A percentile compares a stretch with the other conserved stretches of the same genome.
Evolutionary conservation across 1,140 invertebrate species (phyloP).

Genomic region (Drosophila mauritiana): DNA sequence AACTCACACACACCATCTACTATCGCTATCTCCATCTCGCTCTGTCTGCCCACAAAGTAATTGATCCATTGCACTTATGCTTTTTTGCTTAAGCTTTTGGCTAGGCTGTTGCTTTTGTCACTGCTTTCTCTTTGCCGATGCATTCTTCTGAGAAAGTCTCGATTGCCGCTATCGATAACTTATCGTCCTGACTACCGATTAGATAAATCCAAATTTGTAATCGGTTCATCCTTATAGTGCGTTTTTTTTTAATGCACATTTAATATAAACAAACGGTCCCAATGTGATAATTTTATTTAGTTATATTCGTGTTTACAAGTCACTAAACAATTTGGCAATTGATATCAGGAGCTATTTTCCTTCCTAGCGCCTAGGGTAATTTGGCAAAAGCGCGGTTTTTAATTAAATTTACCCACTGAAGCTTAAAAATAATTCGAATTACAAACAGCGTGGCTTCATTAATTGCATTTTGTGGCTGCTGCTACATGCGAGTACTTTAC

Average conservation of each 20-base stretch:
- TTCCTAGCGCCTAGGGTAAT: slow-evolving; percentile 8
- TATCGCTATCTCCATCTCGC: slow-evolving; percentile 35
- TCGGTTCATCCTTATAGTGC: background rate
- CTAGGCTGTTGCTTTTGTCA: slow-evolving; percentile 46
- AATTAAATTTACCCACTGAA: slow-evolving; percentile 26
- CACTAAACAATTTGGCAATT: background rate
- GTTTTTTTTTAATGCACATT: background rate
- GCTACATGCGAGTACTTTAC: slow-evolving; percentile 12
- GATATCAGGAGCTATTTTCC: background rate
- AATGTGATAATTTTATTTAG: too few relatives aligned
- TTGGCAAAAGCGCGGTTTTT: slow-evolving; percentile 21
- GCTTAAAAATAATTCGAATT: slow-evolving; percentile 44
- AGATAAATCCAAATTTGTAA: background rate
- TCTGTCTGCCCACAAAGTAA: slow-evolving; percentile 64
- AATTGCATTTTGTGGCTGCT: slow-evolving; percentile 57
- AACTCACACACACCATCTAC: slow-evolving; percentile 36
- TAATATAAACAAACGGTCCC: background rate
- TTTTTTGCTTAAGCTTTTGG: slow-evolving; percentile 8
- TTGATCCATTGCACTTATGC: slow-evolving; percentile 77
- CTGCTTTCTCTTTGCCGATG: slow-evolving; percentile 63
- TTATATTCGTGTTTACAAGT: too few relatives aligned
- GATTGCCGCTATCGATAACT: slow-evolving; percentile 14
- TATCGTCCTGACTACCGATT: slow-evolving; percentile 14
- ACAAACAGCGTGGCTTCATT: slow-evolving; percentile 34
- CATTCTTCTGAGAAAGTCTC: slow-evolving; percentile 39